A percentile compares a stretch with the other conserved stretches of the same genome.
phyloP scores from a whole-genome alignment of 2,888 invertebrate genomes.

The Sphecodes monilicornis region DNA sequence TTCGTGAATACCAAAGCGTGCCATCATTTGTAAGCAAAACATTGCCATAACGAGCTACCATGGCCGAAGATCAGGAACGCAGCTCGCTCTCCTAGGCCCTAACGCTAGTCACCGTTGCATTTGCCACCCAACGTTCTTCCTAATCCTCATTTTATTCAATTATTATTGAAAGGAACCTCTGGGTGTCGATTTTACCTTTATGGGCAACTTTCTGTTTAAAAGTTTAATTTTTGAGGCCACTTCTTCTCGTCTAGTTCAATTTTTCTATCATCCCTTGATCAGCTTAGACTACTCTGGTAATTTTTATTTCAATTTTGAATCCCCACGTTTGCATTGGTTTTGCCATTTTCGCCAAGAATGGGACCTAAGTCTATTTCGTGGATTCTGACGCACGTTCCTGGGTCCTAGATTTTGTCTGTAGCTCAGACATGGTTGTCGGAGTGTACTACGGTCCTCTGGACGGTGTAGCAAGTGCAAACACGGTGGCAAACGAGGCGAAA shows the following conservation, averaged over 20 bases:
- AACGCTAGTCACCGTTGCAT: not conserved
- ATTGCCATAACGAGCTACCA: not conserved
- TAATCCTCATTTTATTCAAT: not conserved
- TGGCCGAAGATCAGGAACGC: not conserved
- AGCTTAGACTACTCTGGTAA: not conserved
- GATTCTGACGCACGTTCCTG: not conserved
- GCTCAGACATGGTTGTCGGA: not conserved
- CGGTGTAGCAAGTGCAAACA: not conserved
- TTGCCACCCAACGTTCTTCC: not conserved
- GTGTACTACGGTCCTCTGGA: not conserved
- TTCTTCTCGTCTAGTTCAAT: too few species aligned
- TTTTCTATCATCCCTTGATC: not conserved
- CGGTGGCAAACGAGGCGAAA: not conserved
- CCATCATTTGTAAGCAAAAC: slow-evolving; percentile 19
- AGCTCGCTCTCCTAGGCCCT: not conserved
- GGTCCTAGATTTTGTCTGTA: not conserved
- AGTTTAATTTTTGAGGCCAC: too few species aligned
- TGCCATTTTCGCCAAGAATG: not conserved
- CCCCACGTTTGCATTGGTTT: too few species aligned
- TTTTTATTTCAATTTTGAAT: not conserved
- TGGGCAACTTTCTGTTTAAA: not conserved
- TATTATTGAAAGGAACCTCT: not conserved
- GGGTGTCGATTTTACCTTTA: not conserved
- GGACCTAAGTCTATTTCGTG: not conserved
- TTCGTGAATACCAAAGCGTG: not conserved